A percentile compares a stretch with the other conserved stretches of the same genome.
These are phyloP conservation scores for Lacerta viridis DNA, from an alignment of 2,797 vertebrate genomes.

Conservation along the genomic window DNA sequence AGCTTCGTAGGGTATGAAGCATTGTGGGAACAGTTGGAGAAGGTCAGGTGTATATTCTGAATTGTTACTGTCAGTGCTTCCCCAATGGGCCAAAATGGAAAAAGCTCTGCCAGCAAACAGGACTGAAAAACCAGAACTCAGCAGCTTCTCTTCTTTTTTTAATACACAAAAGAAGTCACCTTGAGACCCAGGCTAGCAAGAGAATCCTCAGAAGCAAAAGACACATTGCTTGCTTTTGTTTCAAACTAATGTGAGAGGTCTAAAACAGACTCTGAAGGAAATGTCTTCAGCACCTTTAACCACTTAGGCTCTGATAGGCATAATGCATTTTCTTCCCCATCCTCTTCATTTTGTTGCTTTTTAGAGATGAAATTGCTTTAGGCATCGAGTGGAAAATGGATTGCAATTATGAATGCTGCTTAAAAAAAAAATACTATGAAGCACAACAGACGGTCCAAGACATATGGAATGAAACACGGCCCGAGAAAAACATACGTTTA, in stretches of 20 bases:
- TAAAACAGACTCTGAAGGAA: constrained; percentile 8
- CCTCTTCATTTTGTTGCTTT: constrained; percentile 53
- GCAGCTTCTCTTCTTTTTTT: constrained; percentile 17
- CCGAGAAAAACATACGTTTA: no score
- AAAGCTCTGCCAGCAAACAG: constrained; percentile 18
- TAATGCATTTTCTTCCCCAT: constrained; percentile 31
- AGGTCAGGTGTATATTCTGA: neutral
- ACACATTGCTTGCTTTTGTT: constrained; percentile 16
- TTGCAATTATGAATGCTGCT: constrained; percentile 54
- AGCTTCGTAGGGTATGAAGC: neutral
- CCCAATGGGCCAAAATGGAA: neutral
- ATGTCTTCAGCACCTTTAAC: neutral
- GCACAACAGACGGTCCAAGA: neutral
- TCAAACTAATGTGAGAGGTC: neutral
- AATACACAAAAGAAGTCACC: neutral
- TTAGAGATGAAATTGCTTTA: constrained; percentile 59
- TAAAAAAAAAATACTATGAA: neutral
- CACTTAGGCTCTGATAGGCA: constrained; percentile 32
- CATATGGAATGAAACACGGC: neutral
- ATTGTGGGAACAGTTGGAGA: neutral
- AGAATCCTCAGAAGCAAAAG: neutral
- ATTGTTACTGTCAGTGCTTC: neutral
- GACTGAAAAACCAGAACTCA: neutral
- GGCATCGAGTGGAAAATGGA: constrained; percentile 48
- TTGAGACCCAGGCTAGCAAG: constrained; percentile 13